Evolutionary conservation across 2,113 vertebrate genomes (phyloP), one percentile per base, ranked within the genome.

Genomic region (Myocastor coypus): DNA sequence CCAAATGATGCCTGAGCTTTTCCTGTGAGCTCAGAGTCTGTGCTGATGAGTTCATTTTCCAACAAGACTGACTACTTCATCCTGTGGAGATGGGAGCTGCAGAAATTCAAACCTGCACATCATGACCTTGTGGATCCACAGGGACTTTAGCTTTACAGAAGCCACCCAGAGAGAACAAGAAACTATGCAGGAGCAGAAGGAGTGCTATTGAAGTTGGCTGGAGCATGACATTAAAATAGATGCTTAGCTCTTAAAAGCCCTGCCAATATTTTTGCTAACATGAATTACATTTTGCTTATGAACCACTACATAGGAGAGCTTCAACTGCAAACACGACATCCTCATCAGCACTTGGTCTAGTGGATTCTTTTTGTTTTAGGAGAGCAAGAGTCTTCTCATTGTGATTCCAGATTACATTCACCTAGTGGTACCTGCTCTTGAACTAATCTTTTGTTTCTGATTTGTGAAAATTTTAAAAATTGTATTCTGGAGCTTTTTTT

Each of bases 61-160:
- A n/a, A 46, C 34, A 59, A 22, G 12, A 52, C 3, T 5, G 10
- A 55, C 50, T 12, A 32, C 55, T 42, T 89, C 87, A 83, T 5
- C 40, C 73, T 30, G 3, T 20, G n/a, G 64, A 77, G 57, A n/a
- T 1, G 2, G 42, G 26, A 69, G 13, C 24, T 87, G 34, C 7
- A 11, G 46, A 5, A 69, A 20, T 64, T 63, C 12, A 9, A 3
- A 42, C 19, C 59, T 10, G 0, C 7, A 7, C 6, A 0, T 52
- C 37, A 19, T 11, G 59, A 37, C 57, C 10, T 20, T 46, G 14
- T 34, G 59, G 50, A 28, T 6, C 16, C 30, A 17, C 0, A 6
- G 52, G 46, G 80, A 4, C 7, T 11, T 46, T 24, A 30, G 34
- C 28, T 50, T 13, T 83, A 40, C 55, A n/a, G 14, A 0, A 14